Conservation (phyloP, 2,113 vertebrate species). For the Brachyhypopomus occidentalis region DNA sequence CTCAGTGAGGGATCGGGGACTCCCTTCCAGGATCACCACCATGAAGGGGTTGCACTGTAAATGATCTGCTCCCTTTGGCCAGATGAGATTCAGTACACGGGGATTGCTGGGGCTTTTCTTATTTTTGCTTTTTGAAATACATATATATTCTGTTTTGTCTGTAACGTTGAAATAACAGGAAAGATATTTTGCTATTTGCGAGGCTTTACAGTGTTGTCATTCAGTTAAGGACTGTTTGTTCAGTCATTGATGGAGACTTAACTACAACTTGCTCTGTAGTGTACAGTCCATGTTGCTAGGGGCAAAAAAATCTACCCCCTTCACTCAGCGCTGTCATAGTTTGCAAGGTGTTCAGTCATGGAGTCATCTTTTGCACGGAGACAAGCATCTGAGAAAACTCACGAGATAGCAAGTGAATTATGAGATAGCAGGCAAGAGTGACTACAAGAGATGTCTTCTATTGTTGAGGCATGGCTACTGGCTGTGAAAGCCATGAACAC, state of each 20-base stretch:
- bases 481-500: constrained; percentile 60
- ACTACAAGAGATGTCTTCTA: constrained; percentile 53
- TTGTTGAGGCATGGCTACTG: constrained; percentile 56
- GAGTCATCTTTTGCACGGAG: constrained; percentile 34
- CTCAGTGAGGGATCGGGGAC: constrained; percentile 57
- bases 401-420: no score
- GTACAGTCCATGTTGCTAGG: no score
- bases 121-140: background rate
- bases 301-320: background rate
- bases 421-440: constrained; percentile 50
- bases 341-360: constrained; percentile 13
- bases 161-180: no score
- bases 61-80: background rate
- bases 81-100: background rate
- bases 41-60: background rate
- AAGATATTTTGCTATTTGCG: no score
- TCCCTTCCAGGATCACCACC: constrained; percentile 54
- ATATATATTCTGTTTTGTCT: no score
- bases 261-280: no score
- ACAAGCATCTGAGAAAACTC: constrained; percentile 59
- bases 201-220: no score
- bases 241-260: no score
- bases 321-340: constrained; percentile 10
- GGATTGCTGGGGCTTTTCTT: background rate
- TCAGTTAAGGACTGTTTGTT: background rate